Percentiles rank a stretch among this genome's conserved stretches.
phyloP scores from a whole-genome alignment of 2,797 vertebrate genomes.

The Chelonia mydas region DNA sequence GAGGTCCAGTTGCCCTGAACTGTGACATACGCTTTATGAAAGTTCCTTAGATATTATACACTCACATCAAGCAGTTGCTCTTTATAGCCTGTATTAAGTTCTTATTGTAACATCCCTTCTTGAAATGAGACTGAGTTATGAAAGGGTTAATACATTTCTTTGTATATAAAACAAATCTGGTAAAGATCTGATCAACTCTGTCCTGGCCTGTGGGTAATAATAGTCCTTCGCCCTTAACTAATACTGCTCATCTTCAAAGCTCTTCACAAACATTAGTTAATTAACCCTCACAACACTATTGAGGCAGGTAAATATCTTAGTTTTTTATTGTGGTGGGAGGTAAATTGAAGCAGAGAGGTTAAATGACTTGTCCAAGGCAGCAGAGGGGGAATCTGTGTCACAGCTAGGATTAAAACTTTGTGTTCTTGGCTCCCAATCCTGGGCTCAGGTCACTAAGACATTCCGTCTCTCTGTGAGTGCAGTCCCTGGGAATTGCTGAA shows the following conservation, averaged over 20 bases:
- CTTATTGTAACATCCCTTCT: neutral
- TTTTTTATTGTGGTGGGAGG: neutral
- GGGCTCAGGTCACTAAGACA: neutral
- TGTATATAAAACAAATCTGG: neutral
- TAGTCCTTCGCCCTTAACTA: neutral
- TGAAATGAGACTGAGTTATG: neutral
- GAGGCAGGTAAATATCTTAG: neutral
- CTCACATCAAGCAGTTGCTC: neutral
- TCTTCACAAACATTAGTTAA: neutral
- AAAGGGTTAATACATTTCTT: neutral
- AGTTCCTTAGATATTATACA: neutral
- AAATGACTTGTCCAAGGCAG: neutral
- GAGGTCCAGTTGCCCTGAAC: neutral
- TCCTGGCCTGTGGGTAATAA: conserved; percentile 6
- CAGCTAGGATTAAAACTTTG: neutral
- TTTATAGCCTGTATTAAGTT: neutral
- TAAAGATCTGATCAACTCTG: neutral
- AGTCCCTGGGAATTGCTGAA: too few relatives aligned
- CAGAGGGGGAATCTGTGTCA: neutral
- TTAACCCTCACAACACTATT: neutral
- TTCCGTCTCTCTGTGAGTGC: neutral
- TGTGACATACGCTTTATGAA: neutral
- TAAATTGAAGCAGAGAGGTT: neutral
- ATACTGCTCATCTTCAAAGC: neutral
- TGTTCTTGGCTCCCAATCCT: neutral